Conservation (phyloP, 2,113 vertebrate genomes). For the Centropus bengalensis region DNA sequence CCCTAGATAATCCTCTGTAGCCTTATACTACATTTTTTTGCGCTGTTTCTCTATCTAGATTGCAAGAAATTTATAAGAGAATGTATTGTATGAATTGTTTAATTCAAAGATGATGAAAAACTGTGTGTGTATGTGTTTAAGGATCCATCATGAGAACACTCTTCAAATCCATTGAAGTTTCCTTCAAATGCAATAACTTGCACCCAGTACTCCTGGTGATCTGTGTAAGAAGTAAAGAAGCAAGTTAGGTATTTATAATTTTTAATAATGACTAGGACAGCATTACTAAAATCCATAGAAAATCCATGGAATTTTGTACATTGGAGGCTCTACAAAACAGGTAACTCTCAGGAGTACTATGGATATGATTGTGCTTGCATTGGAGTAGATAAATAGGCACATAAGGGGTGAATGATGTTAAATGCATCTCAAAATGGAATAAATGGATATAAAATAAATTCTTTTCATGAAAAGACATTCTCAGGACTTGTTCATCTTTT, state of each 20-base stretch:
- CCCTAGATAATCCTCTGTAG: neutral
- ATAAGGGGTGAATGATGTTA: neutral
- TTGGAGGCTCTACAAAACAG: neutral
- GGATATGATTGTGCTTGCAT: neutral
- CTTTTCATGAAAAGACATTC: neutral
- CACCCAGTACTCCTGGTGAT: neutral
- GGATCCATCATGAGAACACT: neutral
- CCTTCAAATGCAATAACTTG: neutral
- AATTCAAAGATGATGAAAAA: neutral
- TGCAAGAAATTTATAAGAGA: neutral
- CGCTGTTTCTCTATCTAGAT: neutral
- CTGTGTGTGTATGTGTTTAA: rapidly evolving
- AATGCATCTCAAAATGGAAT: neutral
- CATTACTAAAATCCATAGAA: neutral
- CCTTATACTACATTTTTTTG: neutral
- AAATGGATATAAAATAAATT: neutral
- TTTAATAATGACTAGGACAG: neutral
- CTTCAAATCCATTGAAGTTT: neutral
- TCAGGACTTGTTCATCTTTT: neutral
- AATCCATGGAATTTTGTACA: neutral
- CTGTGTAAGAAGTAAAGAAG: neutral
- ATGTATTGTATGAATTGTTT: neutral
- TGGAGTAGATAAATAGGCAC: neutral
- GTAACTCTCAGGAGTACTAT: neutral
- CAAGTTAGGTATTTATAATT: neutral